Evolutionary conservation across 2,113 vertebrate species (phyloP), one percentile per base, ranked within the genome.

Genomic region (Thamnaconus septentrionalis): DNA sequence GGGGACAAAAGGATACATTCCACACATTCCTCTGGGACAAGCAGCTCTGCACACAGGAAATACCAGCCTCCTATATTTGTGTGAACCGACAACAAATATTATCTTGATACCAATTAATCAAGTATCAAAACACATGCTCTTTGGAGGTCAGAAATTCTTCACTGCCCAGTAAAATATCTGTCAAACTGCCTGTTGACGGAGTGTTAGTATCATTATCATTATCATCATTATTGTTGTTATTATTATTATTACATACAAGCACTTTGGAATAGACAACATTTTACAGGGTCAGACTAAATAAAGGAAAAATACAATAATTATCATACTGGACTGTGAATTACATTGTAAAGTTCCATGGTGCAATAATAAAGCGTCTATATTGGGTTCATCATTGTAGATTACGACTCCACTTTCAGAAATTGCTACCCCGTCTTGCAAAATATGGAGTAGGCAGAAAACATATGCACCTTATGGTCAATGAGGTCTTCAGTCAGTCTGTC

Each of bases 1-100:
- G 66, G 77, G 82, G 78, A 88, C 85, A 85, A 80, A 81, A 81
- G 81, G 69, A 80, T 68, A 79, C 85, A 92, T 92, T 91, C 90
- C 89, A 53, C 49, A 18, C 85, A 89, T 91, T 92, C 89, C 87
- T 81, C 65, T 10, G 84, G 87, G 89, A 88, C 82, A 64, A 76
- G 81, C 73, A 43, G 66, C 77, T 78, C 64, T 75, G 66, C 84
- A 89, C 82, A 85, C 85, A 91, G 87, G 88, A 91, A 91, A 90
- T 90, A 78, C 85, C 79, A 81, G 69, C 62, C 64, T 18, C 61
- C 77, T 76, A 40, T 8, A 60, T 83, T 79, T 46, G 12, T 69
- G 67, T 65, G 64, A 66, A 80, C 59, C 43, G 53, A 69, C 75
- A 71, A 68, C 77, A 82, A 85, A 81, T 80, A 86, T 69, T 68